Evolutionary conservation across 2,113 vertebrate species (phyloP).

Genomic region (Cynocephalus volans): DNA sequence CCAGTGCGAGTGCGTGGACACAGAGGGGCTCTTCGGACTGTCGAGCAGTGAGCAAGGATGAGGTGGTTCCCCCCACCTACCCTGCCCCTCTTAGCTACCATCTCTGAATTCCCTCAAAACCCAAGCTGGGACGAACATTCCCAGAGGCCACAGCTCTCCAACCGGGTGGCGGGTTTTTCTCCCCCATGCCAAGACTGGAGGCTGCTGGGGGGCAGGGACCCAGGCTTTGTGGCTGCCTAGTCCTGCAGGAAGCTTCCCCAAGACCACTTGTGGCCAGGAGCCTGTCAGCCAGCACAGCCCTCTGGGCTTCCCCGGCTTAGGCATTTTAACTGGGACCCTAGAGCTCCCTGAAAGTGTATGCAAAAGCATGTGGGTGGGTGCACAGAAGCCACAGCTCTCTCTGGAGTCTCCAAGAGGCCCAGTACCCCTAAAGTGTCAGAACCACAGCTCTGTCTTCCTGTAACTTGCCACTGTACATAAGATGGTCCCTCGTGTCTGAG

Average conservation of each 20-base stretch:
- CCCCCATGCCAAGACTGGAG: background rate
- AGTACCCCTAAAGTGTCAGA: background rate
- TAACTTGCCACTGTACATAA: fast-evolving
- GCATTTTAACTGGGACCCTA: background rate
- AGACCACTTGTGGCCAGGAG: background rate
- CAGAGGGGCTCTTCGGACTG: background rate
- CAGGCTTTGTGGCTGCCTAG: background rate
- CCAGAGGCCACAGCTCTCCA: background rate
- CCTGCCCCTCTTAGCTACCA: background rate
- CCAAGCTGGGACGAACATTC: background rate
- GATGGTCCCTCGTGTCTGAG: background rate
- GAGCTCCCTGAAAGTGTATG: background rate
- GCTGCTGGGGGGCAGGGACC: background rate
- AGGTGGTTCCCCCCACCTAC: background rate
- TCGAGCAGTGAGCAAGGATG: background rate
- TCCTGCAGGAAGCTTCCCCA: background rate
- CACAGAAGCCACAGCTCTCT: background rate
- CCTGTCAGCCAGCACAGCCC: background rate
- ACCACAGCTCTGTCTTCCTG: background rate
- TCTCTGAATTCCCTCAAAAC: background rate
- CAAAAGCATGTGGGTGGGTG: background rate
- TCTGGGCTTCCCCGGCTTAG: background rate
- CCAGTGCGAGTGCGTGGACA: background rate
- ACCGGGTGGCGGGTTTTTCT: background rate
- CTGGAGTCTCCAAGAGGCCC: background rate